phyloP scores from a whole-genome alignment of 2,113 vertebrate species.

The Calidris pygmaea region DNA sequence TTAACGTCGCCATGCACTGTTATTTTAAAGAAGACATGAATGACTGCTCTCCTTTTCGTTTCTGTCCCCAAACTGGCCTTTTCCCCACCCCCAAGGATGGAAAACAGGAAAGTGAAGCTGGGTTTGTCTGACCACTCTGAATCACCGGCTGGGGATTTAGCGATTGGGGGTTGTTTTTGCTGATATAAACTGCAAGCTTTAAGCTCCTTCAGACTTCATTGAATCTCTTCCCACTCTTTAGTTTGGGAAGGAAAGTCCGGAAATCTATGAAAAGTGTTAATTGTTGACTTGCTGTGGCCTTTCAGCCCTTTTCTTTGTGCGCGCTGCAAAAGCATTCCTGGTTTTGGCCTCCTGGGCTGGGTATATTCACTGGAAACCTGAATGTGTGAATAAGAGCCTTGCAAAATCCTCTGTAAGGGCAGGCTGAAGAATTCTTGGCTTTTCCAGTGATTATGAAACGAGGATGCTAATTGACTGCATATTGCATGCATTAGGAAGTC shows the following conservation, averaged over 20 bases:
- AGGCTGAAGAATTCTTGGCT: not conserved
- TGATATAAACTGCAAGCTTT: not conserved
- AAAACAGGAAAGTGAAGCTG: not conserved
- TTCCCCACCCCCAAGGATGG: not conserved
- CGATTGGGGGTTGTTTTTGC: not conserved
- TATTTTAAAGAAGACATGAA: not conserved
- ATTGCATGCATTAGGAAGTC: not conserved
- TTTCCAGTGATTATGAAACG: not conserved
- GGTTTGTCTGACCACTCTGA: not conserved
- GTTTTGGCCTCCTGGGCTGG: not conserved
- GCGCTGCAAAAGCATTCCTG: not conserved
- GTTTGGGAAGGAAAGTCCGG: not conserved
- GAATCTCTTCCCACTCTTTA: not conserved
- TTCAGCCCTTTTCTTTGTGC: slow-evolving; percentile 3
- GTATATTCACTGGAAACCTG: not conserved
- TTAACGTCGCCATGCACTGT: not conserved
- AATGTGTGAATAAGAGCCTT: not conserved
- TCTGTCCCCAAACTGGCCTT: not conserved
- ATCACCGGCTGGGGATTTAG: not conserved
- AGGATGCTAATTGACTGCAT: not conserved
- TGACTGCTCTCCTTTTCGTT: not conserved
- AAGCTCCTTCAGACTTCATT: not conserved
- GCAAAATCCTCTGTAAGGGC: not conserved
- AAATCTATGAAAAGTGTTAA: not conserved
- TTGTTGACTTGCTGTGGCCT: slow-evolving; percentile 3